phyloP scores from a whole-genome alignment of 2,113 vertebrate genomes.

The Salvelinus alpinus region DNA sequence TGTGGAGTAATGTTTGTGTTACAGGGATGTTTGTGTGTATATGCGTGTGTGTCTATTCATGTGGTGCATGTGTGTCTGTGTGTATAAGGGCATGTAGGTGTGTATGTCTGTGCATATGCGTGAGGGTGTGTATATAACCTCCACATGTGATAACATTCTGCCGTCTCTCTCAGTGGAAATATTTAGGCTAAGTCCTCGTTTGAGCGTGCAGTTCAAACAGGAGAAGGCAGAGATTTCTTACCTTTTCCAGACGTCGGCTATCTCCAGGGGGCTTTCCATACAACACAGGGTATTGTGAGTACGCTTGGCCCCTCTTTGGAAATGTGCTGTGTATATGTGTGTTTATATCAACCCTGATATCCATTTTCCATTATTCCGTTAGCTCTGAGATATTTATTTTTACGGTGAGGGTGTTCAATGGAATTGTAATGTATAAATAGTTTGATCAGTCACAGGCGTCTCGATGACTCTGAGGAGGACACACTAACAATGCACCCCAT shows the following conservation, averaged over 20 bases:
- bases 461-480: conserved; percentile 30
- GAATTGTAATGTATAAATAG: conserved; percentile 60
- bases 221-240: conserved; percentile 34
- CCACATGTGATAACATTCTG: conserved; percentile 61
- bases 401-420: conserved; percentile 38
- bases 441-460: conserved; percentile 60
- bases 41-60: background rate
- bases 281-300: conserved; percentile 47
- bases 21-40: background rate
- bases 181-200: conserved; percentile 60
- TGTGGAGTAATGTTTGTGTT: background rate
- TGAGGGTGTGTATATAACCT: conserved; percentile 27
- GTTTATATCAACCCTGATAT: conserved; percentile 65
- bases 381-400: conserved; percentile 65
- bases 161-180: conserved; percentile 53
- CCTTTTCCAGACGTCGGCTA: conserved; percentile 35
- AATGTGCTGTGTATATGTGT: conserved; percentile 27
- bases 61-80: conserved; percentile 6
- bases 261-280: conserved; percentile 44
- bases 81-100: conserved; percentile 24
- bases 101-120: conserved; percentile 12
- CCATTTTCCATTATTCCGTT: conserved; percentile 50
- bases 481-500: background rate
- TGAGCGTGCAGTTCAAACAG: conserved; percentile 61
- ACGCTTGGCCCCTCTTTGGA: background rate